A percentile compares a stretch with the other conserved stretches of the same genome.
These are phyloP conservation scores for Caenorhabditis briggsae DNA, from an alignment of 1,140 invertebrate species.

Conservation along the genomic window DNA sequence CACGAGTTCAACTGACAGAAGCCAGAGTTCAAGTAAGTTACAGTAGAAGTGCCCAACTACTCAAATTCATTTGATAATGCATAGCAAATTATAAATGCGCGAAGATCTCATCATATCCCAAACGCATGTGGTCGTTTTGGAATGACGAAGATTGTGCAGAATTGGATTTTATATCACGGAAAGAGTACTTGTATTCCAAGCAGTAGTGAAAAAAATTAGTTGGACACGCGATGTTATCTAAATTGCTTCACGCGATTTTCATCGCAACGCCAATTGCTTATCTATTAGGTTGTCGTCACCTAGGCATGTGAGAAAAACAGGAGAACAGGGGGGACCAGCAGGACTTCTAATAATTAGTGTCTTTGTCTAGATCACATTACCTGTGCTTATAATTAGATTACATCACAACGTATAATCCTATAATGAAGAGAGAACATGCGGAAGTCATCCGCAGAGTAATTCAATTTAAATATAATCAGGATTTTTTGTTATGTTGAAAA, in stretches of 20 bases:
- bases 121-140: constrained; percentile 5
- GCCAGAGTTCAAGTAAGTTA: constrained; percentile 90
- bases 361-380: constrained; percentile 15
- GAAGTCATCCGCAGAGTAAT: too few relatives aligned
- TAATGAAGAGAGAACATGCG: neutral
- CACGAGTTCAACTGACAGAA: constrained; percentile 97
- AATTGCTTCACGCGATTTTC: constrained; percentile 51
- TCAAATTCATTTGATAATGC: constrained; percentile 45
- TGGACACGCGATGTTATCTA: constrained; percentile 54
- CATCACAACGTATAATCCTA: neutral
- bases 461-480: too few relatives aligned
- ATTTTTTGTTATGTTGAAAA: too few relatives aligned
- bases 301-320: neutral
- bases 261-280: neutral
- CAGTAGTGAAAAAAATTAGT: constrained; percentile 29
- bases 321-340: neutral
- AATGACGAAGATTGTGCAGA: constrained; percentile 51
- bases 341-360: neutral
- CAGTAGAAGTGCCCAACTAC: constrained; percentile 42
- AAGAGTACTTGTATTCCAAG: constrained; percentile 39
- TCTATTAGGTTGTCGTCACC: constrained; percentile 42
- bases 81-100: constrained; percentile 32
- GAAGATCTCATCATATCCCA: neutral
- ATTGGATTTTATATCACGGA: constrained; percentile 27
- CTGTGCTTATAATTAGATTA: neutral